These are phyloP conservation scores for Empis livida DNA, from an alignment of 2,888 invertebrate genomes.

Conservation along the genomic window DNA sequence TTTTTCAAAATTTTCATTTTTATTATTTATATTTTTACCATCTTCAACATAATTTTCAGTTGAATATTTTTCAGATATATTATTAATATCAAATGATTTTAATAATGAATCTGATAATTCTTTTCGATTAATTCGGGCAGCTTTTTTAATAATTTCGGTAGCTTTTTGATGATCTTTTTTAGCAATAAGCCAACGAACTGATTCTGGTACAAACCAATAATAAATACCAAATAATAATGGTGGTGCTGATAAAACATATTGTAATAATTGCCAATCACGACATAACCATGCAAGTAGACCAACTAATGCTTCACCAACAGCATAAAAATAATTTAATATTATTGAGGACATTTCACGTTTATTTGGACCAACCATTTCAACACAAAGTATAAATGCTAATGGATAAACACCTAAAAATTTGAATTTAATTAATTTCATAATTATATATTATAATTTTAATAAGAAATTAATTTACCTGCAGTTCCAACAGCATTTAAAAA, in stretches of 20 bases:
- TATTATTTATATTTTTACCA: slow-evolving; percentile 5
- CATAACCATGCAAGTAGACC: slow-evolving; percentile 46
- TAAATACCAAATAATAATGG: slow-evolving; percentile 45
- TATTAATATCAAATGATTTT: slow-evolving; percentile 30
- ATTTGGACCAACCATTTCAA: slow-evolving; percentile 50
- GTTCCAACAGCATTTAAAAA: slow-evolving; percentile 48
- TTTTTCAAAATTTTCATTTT: no score
- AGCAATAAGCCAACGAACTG: slow-evolving; percentile 50
- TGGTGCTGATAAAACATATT: slow-evolving; percentile 45
- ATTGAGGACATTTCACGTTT: slow-evolving; percentile 49
- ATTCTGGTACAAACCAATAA: slow-evolving; percentile 52
- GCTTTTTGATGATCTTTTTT: slow-evolving; percentile 42
- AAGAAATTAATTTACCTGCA: slow-evolving; percentile 36
- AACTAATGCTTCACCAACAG: slow-evolving; percentile 48
- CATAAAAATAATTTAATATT: slow-evolving; percentile 50
- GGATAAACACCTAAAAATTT: slow-evolving; percentile 36
- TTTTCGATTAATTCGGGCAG: slow-evolving; percentile 43
- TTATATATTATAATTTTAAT: no score
- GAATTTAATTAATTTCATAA: no score
- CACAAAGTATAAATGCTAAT: slow-evolving; percentile 46
- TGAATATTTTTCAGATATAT: slow-evolving; percentile 1
- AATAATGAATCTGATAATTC: slow-evolving; percentile 36
- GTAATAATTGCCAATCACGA: slow-evolving; percentile 45
- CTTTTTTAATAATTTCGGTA: slow-evolving; percentile 40
- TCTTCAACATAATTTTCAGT: slow-evolving; percentile 5